Conservation (phyloP, 2,113 vertebrate genomes). For the Isurus oxyrinchus region DNA sequence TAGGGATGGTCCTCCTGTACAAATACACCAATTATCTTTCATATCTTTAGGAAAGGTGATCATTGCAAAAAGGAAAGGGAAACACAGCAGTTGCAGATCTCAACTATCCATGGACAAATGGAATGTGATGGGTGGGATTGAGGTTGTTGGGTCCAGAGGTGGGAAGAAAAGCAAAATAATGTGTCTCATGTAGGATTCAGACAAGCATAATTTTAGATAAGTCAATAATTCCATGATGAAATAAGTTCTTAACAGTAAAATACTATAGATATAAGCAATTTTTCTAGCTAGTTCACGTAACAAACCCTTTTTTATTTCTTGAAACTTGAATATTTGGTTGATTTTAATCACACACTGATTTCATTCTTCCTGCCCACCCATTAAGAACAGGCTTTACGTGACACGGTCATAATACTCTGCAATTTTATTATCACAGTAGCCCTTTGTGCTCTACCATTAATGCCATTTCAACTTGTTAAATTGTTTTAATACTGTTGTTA, state of each 20-base stretch:
- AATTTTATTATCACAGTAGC: background rate
- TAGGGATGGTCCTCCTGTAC: background rate
- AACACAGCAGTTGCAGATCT: background rate
- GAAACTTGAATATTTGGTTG: background rate
- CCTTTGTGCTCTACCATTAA: background rate
- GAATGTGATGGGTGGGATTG: background rate
- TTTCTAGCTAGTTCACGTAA: background rate
- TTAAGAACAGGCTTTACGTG: background rate
- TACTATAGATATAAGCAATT: background rate
- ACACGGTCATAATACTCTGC: no score
- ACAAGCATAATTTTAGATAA: background rate
- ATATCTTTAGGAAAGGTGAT: background rate
- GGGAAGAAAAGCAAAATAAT: background rate
- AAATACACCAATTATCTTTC: background rate
- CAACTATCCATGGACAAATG: background rate
- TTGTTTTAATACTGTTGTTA: background rate
- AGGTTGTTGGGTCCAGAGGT: background rate
- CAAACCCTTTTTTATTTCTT: background rate
- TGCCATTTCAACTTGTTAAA: background rate
- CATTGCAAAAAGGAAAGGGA: background rate
- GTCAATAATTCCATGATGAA: background rate
- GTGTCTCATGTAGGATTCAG: background rate
- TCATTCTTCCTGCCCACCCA: background rate
- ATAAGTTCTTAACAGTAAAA: background rate
- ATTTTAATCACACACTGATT: background rate